Percentiles rank a stretch among this genome's conserved stretches.
These are phyloP conservation scores for Halictus quadricinctus DNA, from an alignment of 2,888 invertebrate genomes.

Conservation along the genomic window DNA sequence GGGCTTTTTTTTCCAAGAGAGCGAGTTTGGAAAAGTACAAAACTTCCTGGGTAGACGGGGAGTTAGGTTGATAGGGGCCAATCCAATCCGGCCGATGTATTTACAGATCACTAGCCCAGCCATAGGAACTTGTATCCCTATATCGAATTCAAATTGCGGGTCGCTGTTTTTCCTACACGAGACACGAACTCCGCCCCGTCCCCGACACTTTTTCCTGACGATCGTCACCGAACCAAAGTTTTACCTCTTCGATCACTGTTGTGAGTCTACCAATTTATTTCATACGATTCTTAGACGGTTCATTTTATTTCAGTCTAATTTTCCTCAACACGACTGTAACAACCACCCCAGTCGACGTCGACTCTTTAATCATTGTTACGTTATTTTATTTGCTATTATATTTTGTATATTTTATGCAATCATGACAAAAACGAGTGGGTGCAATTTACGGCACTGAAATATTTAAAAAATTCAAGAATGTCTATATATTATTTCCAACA, in stretches of 20 bases:
- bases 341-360: too few species aligned
- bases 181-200: neutral
- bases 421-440: too few species aligned
- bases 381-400: too few species aligned
- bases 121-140: conserved; percentile 70
- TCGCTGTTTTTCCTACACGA: conserved; percentile 23
- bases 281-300: too few species aligned
- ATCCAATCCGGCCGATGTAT: conserved; percentile 76
- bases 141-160: conserved; percentile 77
- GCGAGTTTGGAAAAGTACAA: conserved; percentile 72
- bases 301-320: too few species aligned
- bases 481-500: too few species aligned
- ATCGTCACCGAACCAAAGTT: neutral
- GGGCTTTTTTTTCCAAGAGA: conserved; percentile 66
- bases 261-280: neutral
- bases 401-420: too few species aligned
- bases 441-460: too few species aligned
- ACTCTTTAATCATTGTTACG: too few species aligned
- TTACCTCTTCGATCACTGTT: neutral
- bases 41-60: conserved; percentile 69
- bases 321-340: too few species aligned
- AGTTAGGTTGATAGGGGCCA: conserved; percentile 73
- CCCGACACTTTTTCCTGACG: neutral
- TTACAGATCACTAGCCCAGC: conserved; percentile 77
- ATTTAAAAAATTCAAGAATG: too few species aligned